Percentiles rank a stretch among this genome's conserved stretches.
Evolutionary conservation across 2,797 vertebrate species (phyloP).

Genomic region (Manis pentadactyla): DNA sequence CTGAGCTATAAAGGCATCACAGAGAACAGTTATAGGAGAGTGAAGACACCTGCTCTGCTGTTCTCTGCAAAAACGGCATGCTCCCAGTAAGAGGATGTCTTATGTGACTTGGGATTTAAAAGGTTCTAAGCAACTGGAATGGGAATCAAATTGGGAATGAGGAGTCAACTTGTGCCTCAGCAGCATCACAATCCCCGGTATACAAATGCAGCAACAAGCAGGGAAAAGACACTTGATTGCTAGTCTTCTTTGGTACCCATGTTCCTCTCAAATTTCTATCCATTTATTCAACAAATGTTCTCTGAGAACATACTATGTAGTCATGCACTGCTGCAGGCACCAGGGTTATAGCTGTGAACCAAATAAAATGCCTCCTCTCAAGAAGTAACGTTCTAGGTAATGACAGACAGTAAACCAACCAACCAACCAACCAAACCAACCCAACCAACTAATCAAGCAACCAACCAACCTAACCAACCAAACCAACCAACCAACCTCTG

Average conservation of each 20-base stretch:
- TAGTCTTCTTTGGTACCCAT: background rate
- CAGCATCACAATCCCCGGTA: background rate
- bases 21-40: conserved; percentile 24
- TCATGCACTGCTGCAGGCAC: background rate
- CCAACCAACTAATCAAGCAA: too few relatives aligned
- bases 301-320: background rate
- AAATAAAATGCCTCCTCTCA: background rate
- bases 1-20: background rate
- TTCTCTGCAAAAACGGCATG: background rate
- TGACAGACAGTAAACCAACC: background rate
- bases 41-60: background rate
- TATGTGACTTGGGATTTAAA: conserved; percentile 25
- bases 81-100: conserved; percentile 22
- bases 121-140: conserved; percentile 47
- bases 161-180: background rate
- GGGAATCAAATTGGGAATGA: background rate
- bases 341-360: background rate
- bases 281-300: conserved; percentile 5
- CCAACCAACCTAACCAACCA: background rate
- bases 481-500: background rate
- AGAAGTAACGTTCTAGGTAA: background rate
- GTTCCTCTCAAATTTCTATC: background rate
- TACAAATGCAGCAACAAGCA: conserved; percentile 2
- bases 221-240: background rate
- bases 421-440: too few relatives aligned